These are phyloP conservation scores for Melanotaenia duboulayi DNA, from an alignment of 2,113 vertebrate genomes.

Conservation along the genomic window DNA sequence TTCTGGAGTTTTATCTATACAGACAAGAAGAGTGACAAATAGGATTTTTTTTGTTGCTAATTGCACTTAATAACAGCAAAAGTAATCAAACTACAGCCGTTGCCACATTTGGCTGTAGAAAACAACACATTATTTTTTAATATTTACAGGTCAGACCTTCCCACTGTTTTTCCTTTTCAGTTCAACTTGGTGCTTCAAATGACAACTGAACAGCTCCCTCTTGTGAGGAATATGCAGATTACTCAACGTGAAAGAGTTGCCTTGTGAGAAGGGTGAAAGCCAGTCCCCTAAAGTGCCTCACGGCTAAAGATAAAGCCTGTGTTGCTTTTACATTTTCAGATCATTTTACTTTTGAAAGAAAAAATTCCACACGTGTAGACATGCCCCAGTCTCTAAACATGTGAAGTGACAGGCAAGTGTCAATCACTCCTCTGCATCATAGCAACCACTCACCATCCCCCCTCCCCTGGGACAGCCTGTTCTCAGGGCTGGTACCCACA, in stretches of 20 bases:
- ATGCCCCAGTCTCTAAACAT: constrained; percentile 60
- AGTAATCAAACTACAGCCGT: neutral
- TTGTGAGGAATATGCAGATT: constrained; percentile 13
- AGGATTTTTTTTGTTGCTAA: too few relatives aligned
- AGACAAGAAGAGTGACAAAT: neutral
- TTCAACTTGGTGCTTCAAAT: constrained; percentile 6
- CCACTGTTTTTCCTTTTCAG: neutral
- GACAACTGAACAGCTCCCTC: constrained; percentile 1
- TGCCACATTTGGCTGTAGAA: neutral
- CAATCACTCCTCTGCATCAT: constrained; percentile 51
- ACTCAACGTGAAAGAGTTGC: constrained; percentile 15
- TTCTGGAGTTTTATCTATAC: neutral
- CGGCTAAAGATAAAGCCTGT: neutral
- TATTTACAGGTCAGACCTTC: neutral
- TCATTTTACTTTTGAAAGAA: constrained; percentile 5
- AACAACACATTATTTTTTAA: neutral
- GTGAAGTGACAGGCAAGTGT: constrained; percentile 72
- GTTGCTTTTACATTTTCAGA: constrained; percentile 1
- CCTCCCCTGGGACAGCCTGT: constrained; percentile 64
- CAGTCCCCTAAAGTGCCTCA: constrained; percentile 13
- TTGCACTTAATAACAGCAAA: too few relatives aligned
- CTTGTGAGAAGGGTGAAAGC: constrained; percentile 41
- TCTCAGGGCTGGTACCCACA: constrained; percentile 84
- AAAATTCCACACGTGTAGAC: constrained; percentile 68
- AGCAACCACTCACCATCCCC: constrained; percentile 77